Evolutionary conservation across 2,113 vertebrate genomes (phyloP).

Genomic region (Siniperca knerii): DNA sequence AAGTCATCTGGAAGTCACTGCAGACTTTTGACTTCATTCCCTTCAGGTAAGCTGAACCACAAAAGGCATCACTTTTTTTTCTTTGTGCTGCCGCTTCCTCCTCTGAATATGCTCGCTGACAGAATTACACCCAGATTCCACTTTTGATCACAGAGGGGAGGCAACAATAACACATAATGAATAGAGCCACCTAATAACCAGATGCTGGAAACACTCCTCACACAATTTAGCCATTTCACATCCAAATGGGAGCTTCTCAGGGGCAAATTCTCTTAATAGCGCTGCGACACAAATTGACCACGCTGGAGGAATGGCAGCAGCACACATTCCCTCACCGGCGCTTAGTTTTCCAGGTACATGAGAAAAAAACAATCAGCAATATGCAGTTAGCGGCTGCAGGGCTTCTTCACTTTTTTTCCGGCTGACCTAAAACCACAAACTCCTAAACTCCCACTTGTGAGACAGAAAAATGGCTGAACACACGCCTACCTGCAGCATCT

Average conservation of each 20-base stretch:
- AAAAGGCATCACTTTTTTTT: not conserved
- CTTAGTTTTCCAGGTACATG: slow-evolving; percentile 38
- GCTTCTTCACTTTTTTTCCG: slow-evolving; percentile 28
- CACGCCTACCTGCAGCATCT: slow-evolving; percentile 42
- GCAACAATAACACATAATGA: slow-evolving; percentile 65
- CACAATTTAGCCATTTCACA: slow-evolving; percentile 60
- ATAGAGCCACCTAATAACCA: slow-evolving; percentile 67
- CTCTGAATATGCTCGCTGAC: slow-evolving; percentile 35
- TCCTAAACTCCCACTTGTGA: slow-evolving; percentile 31
- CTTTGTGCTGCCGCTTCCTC: not conserved
- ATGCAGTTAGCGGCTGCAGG: slow-evolving; percentile 39
- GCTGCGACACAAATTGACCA: slow-evolving; percentile 59
- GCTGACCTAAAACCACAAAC: slow-evolving; percentile 52
- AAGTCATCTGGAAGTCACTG: slow-evolving; percentile 7
- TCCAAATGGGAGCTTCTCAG: slow-evolving; percentile 63
- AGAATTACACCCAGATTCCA: slow-evolving; percentile 60
- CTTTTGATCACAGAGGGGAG: slow-evolving; percentile 65
- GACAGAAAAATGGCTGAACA: slow-evolving; percentile 18
- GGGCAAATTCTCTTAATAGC: slow-evolving; percentile 62
- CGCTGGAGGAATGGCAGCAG: slow-evolving; percentile 29
- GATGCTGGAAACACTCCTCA: slow-evolving; percentile 60
- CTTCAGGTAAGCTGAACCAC: not conserved
- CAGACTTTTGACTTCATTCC: not conserved
- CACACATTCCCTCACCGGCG: slow-evolving; percentile 7
- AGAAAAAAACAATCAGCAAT: slow-evolving; percentile 45